These are phyloP conservation scores for Ladona fulva DNA, from an alignment of 1,140 invertebrate genomes.

Conservation along the genomic window DNA sequence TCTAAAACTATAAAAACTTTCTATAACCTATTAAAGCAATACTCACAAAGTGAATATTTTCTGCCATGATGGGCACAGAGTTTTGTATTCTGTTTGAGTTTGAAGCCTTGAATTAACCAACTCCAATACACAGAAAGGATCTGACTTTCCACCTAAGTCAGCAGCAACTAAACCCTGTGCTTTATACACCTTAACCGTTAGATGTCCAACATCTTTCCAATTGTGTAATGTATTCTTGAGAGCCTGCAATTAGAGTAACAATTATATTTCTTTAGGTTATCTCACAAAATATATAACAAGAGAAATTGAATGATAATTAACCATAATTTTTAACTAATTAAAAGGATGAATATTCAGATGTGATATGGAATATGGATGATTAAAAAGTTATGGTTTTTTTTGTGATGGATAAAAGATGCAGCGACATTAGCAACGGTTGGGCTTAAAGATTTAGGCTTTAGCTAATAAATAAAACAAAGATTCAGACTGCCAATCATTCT, in stretches of 20 bases:
- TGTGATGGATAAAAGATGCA: too few species aligned
- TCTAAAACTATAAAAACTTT: too few species aligned
- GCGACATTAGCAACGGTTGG: too few species aligned
- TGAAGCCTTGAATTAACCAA: conserved; percentile 88
- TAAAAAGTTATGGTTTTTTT: too few species aligned
- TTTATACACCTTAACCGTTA: conserved; percentile 81
- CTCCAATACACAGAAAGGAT: conserved; percentile 96
- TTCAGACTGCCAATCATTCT: too few species aligned
- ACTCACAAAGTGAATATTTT: conserved; percentile 97
- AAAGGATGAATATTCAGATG: too few species aligned
- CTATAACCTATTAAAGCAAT: background rate
- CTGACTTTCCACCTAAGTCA: conserved; percentile 86
- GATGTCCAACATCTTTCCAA: conserved; percentile 73
- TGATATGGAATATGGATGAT: too few species aligned
- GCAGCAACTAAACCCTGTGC: conserved; percentile 83
- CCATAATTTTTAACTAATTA: too few species aligned
- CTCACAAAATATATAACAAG: too few species aligned
- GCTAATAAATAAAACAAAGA: too few species aligned
- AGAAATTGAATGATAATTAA: too few species aligned
- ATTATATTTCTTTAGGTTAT: background rate
- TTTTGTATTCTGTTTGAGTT: conserved; percentile 98
- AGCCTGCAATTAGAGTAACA: conserved; percentile 42
- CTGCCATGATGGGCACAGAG: conserved; percentile 91
- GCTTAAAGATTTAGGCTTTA: too few species aligned
- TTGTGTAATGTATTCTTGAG: conserved; percentile 61